Conservation (phyloP, 2,888 invertebrate genomes). For the Heliconius erato region DNA sequence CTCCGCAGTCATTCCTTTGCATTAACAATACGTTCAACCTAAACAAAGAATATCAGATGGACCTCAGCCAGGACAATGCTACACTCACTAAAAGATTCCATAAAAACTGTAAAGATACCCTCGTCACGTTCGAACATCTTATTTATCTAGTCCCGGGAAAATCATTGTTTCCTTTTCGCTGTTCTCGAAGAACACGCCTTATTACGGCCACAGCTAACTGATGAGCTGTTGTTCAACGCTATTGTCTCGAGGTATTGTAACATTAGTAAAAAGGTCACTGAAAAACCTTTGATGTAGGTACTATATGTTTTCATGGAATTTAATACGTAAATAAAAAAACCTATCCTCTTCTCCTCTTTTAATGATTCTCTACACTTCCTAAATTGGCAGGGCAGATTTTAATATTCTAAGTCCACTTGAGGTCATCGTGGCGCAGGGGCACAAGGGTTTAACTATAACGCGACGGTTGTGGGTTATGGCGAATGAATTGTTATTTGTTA, state of each 20-base stretch:
- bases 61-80: slow-evolving; percentile 51
- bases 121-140: slow-evolving; percentile 82
- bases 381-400: not conserved
- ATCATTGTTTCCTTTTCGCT: slow-evolving; percentile 82
- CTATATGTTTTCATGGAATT: not conserved
- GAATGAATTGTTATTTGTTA: no score
- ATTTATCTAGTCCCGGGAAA: slow-evolving; percentile 83
- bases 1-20: slow-evolving; percentile 57
- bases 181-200: slow-evolving; percentile 78
- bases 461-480: no score
- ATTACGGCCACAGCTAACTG: slow-evolving; percentile 77
- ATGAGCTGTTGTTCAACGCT: slow-evolving; percentile 73
- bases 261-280: slow-evolving; percentile 63
- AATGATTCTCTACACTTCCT: not conserved
- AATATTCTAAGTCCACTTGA: not conserved
- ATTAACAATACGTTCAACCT: slow-evolving; percentile 74
- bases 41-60: slow-evolving; percentile 79
- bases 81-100: slow-evolving; percentile 73
- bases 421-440: no score
- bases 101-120: slow-evolving; percentile 83
- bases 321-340: not conserved
- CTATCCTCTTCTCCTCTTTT: not conserved
- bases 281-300: not conserved
- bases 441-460: no score
- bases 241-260: slow-evolving; percentile 74